These are phyloP conservation scores for Lepilemur ruficaudatus DNA, from an alignment of 2,797 vertebrate genomes.

Conservation along the genomic window DNA sequence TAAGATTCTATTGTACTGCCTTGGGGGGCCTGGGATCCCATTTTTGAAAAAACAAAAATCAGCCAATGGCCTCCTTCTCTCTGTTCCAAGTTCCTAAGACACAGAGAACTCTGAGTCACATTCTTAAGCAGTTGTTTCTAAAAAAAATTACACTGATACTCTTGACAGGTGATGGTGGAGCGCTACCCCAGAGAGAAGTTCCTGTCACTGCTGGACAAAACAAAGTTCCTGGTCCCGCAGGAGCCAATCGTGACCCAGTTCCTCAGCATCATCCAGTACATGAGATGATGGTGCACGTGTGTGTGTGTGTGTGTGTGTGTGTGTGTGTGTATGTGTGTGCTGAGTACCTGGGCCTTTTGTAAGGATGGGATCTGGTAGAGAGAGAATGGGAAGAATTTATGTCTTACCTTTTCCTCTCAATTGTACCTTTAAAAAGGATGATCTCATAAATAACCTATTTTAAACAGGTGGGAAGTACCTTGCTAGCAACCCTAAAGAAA, in stretches of 20 bases:
- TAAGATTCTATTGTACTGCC: neutral
- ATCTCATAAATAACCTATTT: neutral
- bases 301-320: too few species aligned
- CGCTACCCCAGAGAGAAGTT: slow-evolving; percentile 89
- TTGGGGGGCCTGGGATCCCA: too few species aligned
- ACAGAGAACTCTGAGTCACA: neutral
- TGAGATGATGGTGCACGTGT: rapidly evolving
- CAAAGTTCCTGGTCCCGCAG: slow-evolving; percentile 93
- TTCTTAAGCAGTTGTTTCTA: neutral
- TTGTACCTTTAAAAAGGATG: neutral
- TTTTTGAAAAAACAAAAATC: too few species aligned
- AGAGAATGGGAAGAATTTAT: neutral
- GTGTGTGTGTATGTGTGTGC: neutral
- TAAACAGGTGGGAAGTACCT: neutral
- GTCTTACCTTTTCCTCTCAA: neutral
- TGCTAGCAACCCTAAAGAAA: neutral
- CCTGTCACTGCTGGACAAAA: slow-evolving; percentile 92
- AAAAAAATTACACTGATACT: neutral
- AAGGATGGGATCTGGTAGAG: neutral
- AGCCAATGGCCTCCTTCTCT: neutral
- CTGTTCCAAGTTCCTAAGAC: neutral
- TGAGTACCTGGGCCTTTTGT: neutral
- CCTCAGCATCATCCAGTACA: slow-evolving; percentile 91
- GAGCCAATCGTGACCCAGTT: slow-evolving; percentile 94
- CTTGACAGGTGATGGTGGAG: slow-evolving; percentile 86